phyloP scores from a whole-genome alignment of 30 jellyfish, hydroid and myxozoan species.

The Clytia hemisphaerica region DNA sequence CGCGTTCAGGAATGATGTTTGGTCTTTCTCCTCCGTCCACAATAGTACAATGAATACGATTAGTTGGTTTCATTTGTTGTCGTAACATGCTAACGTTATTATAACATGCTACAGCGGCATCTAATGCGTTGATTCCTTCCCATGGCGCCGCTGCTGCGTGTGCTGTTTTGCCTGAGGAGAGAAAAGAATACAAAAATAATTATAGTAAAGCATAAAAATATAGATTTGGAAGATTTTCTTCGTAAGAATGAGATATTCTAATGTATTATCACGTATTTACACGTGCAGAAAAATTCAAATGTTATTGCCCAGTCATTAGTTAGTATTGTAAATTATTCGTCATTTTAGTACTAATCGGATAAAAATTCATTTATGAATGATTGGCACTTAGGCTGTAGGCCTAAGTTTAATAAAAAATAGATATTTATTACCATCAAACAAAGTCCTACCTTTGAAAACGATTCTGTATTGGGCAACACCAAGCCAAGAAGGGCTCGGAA shows the following conservation, averaged over 20 bases:
- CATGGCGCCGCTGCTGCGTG: constrained; percentile 96
- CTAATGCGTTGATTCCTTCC: constrained; percentile 89
- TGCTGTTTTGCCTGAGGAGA: constrained; percentile 51
- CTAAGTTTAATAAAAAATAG: no score
- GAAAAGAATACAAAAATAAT: not conserved
- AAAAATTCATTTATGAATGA: no score
- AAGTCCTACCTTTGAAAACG: constrained; percentile 20
- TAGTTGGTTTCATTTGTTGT: constrained; percentile 69
- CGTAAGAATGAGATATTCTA: no score
- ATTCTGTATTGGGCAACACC: not conserved
- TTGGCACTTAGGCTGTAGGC: no score
- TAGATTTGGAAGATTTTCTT: not conserved
- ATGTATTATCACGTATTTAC: no score
- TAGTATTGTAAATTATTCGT: no score
- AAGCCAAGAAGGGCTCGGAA: constrained; percentile 16
- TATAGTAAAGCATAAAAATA: not conserved
- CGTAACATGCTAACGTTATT: constrained; percentile 78
- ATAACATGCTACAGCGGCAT: constrained; percentile 90
- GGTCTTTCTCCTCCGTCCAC: constrained; percentile 85
- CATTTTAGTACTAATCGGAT: no score
- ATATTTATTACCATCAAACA: no score
- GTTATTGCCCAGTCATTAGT: no score
- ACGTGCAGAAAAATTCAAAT: no score
- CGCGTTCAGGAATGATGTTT: constrained; percentile 70
- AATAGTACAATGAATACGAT: constrained; percentile 63